Evolutionary conservation across 2,797 vertebrate species (phyloP).

Genomic region (Liparis tanakae): DNA sequence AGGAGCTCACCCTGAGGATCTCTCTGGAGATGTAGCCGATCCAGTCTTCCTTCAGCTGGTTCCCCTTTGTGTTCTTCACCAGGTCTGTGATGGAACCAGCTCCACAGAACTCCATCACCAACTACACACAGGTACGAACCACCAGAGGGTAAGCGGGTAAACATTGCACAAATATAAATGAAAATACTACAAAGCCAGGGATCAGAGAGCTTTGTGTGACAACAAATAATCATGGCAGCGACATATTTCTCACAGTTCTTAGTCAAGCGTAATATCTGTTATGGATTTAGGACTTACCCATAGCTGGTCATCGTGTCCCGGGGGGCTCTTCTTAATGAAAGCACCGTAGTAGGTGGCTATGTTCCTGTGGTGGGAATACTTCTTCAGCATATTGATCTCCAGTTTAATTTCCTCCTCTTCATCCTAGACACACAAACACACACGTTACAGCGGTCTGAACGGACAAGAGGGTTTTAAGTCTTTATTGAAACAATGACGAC

Average conservation of each 20-base stretch:
- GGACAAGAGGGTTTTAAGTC: not conserved
- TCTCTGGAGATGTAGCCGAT: conserved; percentile 94
- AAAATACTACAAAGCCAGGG: not conserved
- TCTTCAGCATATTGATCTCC: conserved; percentile 95
- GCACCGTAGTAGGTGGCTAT: conserved; percentile 93
- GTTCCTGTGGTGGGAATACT: conserved; percentile 92
- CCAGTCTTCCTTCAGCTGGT: conserved; percentile 91
- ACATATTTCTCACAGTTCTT: not conserved
- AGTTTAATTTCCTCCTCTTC: conserved; percentile 94
- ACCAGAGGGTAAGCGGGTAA: not conserved
- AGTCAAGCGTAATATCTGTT: conserved; percentile 1
- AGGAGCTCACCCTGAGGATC: conserved; percentile 87
- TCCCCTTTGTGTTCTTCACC: conserved; percentile 94
- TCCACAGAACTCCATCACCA: conserved; percentile 95
- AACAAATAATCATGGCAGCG: not conserved
- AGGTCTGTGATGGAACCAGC: conserved; percentile 93
- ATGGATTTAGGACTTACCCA: conserved; percentile 84
- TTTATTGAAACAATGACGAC: conserved; percentile 4
- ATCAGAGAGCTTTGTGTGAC: not conserved
- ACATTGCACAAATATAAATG: not conserved
- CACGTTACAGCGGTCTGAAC: conserved; percentile 1
- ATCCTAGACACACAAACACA: conserved; percentile 75
- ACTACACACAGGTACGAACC: conserved; percentile 61
- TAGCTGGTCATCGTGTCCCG: conserved; percentile 91
- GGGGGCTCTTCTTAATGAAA: conserved; percentile 92